Conservation (phyloP, 2,797 vertebrate species). For the Limnodromus scolopaceus region DNA sequence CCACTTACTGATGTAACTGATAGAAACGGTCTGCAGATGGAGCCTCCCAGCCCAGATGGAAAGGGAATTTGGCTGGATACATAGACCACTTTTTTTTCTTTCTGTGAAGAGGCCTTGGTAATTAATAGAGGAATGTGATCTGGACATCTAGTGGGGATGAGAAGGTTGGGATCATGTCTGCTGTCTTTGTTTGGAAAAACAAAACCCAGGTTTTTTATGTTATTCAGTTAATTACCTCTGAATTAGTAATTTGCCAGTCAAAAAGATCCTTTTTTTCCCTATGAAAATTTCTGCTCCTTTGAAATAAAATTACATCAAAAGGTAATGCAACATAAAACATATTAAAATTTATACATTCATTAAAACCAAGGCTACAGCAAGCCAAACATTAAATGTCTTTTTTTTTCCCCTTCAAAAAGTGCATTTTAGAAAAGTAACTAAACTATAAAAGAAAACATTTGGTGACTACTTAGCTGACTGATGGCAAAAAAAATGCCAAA, state of each 20-base stretch:
- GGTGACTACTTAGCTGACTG: not conserved
- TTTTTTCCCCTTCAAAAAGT: not conserved
- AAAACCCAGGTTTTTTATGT: not conserved
- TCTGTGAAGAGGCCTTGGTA: not conserved
- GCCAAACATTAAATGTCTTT: not conserved
- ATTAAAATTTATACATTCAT: not conserved
- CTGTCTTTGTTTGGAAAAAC: not conserved
- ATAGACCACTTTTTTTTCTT: not conserved
- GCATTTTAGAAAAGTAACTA: not conserved
- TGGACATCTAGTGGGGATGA: not conserved
- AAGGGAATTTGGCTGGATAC: constrained; percentile 36
- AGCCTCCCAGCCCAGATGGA: constrained; percentile 54
- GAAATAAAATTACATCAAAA: not conserved
- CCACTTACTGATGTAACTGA: not conserved
- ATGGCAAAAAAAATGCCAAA: not conserved
- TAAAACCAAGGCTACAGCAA: not conserved
- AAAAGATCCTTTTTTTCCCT: not conserved
- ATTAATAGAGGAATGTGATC: not conserved
- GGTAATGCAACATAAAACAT: not conserved
- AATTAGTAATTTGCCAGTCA: not conserved
- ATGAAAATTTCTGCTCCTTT: not conserved
- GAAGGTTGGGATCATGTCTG: not conserved
- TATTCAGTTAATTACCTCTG: not conserved
- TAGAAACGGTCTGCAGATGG: constrained; percentile 39
- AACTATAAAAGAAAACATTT: not conserved